Base-by-base conservation (phyloP, 2,888 invertebrate genomes). In the Meloe dianella region DNA sequence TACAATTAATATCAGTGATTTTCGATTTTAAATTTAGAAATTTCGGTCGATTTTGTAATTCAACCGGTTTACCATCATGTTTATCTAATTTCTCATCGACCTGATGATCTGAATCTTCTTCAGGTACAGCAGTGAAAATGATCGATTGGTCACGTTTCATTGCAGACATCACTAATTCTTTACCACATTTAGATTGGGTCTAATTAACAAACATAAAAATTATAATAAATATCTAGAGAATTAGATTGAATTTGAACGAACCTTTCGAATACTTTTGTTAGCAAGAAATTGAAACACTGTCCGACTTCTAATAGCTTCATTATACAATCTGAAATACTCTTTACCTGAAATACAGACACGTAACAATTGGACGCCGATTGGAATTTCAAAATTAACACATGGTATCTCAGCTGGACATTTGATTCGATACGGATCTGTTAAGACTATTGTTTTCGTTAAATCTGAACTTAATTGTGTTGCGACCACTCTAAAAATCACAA, bases 401-500 rank as follows among this genome's bases (percentile, higher is more conserved):
- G 92, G 84, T 54, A 86, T 85, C 80, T 94, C 93, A 0, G 93
- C 94, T 0, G 94, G 92, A 0, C 91, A 90, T 85, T 93, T 94
- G 81, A 95, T 91, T 75, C 93, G 87, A 79, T 92, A 92, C 0
- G 94, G 94, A 85, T 95, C 94, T 32, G 93, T 92, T 65, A 94
- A 88, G 14, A 94, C 90, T 8, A 95, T 85, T 80, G 90, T 90
- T 73, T 94, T 94, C 0, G 94, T 93, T 65, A 94, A 84, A 70
- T 88, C 88, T 5, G 91, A 87, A 47, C 89, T 89, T 6, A 95
- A 83, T 78, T 95, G 94, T 0, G 94, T 91, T 41, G 92, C 91
- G 59, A 95, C 89, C 74, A 95, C 91, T 84, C 94, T 94, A 81
- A 84, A 85, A 71, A 71, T 10, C 27, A 27, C 2, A 2, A 27